Evolutionary conservation across 2,797 vertebrate genomes (phyloP).

Genomic region (Melanotaenia nigrans): DNA sequence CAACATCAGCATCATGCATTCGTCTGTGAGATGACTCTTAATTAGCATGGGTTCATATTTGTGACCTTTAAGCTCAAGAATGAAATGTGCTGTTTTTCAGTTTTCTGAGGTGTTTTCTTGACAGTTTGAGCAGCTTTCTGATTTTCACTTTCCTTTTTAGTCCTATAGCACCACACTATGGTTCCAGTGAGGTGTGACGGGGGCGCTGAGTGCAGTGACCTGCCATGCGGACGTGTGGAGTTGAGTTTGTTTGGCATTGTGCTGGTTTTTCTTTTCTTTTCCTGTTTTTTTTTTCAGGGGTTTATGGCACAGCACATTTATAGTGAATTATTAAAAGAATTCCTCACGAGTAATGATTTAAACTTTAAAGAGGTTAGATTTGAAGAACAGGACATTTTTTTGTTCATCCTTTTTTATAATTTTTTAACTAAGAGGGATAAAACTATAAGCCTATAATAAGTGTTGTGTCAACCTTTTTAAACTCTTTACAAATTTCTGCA

Average conservation of each 20-base stretch:
- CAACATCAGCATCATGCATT: slow-evolving; percentile 5
- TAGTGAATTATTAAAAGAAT: not conserved
- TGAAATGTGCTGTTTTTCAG: slow-evolving; percentile 22
- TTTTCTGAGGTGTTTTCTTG: slow-evolving; percentile 31
- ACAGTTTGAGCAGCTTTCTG: slow-evolving; percentile 19
- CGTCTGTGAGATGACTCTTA: slow-evolving; percentile 28
- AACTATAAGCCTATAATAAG: no score
- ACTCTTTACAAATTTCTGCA: no score
- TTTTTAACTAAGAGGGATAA: no score
- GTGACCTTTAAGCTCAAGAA: slow-evolving; percentile 20
- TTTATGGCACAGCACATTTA: not conserved
- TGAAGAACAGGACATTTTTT: no score
- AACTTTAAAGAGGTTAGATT: no score
- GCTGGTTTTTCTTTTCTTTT: not conserved
- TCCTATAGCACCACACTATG: slow-evolving; percentile 72
- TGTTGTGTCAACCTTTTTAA: no score
- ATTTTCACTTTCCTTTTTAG: slow-evolving; percentile 5
- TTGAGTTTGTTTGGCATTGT: slow-evolving; percentile 18
- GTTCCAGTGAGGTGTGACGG: slow-evolving; percentile 11
- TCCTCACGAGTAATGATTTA: no score
- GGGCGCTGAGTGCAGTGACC: not conserved
- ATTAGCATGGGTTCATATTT: slow-evolving; percentile 29
- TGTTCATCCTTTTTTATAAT: no score
- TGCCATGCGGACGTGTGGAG: not conserved
- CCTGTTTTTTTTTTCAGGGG: not conserved